Base-by-base conservation (phyloP, 1,140 invertebrate genomes). In the Pseudomyrmex flavicornis region DNA sequence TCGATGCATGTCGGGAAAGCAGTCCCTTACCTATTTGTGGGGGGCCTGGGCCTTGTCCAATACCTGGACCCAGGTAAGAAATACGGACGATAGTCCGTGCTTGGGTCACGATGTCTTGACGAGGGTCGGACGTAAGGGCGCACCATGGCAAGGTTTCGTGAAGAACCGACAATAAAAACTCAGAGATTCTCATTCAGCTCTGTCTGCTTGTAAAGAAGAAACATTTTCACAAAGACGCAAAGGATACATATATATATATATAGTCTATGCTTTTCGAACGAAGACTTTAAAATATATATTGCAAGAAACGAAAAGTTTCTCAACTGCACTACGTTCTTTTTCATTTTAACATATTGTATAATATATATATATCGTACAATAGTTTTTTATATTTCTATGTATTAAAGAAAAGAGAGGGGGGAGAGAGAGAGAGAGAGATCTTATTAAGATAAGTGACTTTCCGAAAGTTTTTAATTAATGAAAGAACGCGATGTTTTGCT, bases 11-110 rank as follows among this genome's bases (percentile, higher is more conserved):
- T 2, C 10, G 46, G 69, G 66, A 66, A 58, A 80, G 44, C 63
- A 63, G 63, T 9, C 10, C 10, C 61, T 62, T 66, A 70, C n/a
- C 44, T 9, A 56, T 58, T 85, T 46, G 65, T 50, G 56, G 13
- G 56, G 13, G 50, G 52, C 79, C 69, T 15, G 12, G 48, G 44
- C 5, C 20, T 17, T 10, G 17, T 13, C 7, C 35, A 20, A 82
- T 85, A 83, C 83, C 82, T 89, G 77, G 82, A 61, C 7, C 62
- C 88, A 89, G 88, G 88, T 89, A 89, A 88, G 82, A 89, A 88
- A 69, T 69, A 80, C 48, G 70, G 20, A 63, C 63, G 35, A 56
- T 13, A 48, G 75, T 66, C 82, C 66, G 52, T 54, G 58, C 73
- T 26, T 61, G 56, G 76, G 63, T 73, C 74, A 73, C 35, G 76